Base-by-base conservation (phyloP, 2,797 vertebrate species). In the Lemur catta region DNA sequence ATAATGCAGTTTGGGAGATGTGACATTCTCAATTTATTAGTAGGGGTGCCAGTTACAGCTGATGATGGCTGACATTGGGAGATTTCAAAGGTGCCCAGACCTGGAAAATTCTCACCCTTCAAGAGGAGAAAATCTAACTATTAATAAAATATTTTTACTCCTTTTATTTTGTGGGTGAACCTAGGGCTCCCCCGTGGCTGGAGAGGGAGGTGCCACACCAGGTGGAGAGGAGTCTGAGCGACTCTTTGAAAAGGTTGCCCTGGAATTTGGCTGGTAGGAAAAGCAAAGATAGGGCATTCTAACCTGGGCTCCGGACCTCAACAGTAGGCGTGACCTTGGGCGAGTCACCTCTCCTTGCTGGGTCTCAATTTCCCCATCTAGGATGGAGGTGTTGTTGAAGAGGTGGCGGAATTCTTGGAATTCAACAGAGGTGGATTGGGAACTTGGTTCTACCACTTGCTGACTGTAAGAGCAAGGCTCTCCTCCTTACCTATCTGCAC, bases 11-110 rank as follows among this genome's bases (percentile, higher is more conserved):
- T 99, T 98, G 99, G 99, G 99, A 98, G 98, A 98, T 89, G 98
- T 98, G 98, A 99, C 99, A 99, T 99, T 99, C 99, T 98, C 98
- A 99, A 99, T 99, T 99, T 99, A 99, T 99, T 99, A 99, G 98
- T 97, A 65, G 94, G 97, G 98, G 98, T 98, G 97, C 94, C 97
- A 98, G 98, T 98, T 98, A 97, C 98, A 98, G 98, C 97, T 98
- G 98, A 99, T 99, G 98, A 97, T 97, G 96, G 98, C 98, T 99
- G 99, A 99, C 97, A 96, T 90, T 97, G 98, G 98, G 98, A 98
- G 98, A 96, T 95, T 97, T 98, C 97, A 97, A 94, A 99, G 97
- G 98, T 98, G 97, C 96, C 97, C 96, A 91, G 97, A 96, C 94
- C 98, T 98, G 96, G 96, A 98, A 97, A 97, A 98, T 85, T 92